Evolutionary conservation across 53 echinoderm and acorn worm genomes (phyloP).

Genomic region (Astropecten irregularis): DNA sequence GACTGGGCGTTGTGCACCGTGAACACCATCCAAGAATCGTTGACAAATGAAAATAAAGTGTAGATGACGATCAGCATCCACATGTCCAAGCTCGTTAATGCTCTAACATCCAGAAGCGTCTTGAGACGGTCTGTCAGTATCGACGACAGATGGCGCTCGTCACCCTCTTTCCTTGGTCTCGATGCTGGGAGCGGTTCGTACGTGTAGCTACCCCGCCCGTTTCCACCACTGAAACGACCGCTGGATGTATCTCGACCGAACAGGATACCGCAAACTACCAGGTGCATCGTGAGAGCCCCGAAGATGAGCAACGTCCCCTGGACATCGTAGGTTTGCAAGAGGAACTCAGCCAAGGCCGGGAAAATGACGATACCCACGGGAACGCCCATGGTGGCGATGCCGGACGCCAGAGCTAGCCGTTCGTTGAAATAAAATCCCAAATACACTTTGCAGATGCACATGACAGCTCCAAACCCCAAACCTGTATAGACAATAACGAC

Average conservation of each 20-base stretch:
- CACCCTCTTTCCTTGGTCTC: too few species aligned
- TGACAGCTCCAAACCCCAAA: background rate
- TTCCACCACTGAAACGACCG: too few species aligned
- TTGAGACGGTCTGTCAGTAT: background rate
- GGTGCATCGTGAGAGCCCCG: conserved; percentile 5
- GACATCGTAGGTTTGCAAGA: background rate
- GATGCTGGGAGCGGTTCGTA: background rate
- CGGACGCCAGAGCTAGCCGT: conserved; percentile 13
- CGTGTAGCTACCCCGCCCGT: background rate
- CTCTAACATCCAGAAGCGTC: background rate
- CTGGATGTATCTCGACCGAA: background rate
- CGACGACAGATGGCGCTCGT: too few species aligned
- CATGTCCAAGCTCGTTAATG: background rate
- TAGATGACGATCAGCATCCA: conserved; percentile 14
- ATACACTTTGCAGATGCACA: conserved; percentile 20
- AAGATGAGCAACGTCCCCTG: conserved; percentile 21
- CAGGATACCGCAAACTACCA: background rate
- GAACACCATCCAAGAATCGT: conserved; percentile 35
- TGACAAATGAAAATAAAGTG: conserved; percentile 1
- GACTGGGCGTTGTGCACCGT: conserved; percentile 15
- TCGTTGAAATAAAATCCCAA: conserved; percentile 22
- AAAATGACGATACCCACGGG: conserved; percentile 12
- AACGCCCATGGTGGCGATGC: conserved; percentile 34
- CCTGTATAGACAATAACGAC: background rate
- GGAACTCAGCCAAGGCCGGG: conserved; percentile 16